Evolutionary conservation across 1,140 invertebrate species (phyloP).

Genomic region (Drosophila ambigua): DNA sequence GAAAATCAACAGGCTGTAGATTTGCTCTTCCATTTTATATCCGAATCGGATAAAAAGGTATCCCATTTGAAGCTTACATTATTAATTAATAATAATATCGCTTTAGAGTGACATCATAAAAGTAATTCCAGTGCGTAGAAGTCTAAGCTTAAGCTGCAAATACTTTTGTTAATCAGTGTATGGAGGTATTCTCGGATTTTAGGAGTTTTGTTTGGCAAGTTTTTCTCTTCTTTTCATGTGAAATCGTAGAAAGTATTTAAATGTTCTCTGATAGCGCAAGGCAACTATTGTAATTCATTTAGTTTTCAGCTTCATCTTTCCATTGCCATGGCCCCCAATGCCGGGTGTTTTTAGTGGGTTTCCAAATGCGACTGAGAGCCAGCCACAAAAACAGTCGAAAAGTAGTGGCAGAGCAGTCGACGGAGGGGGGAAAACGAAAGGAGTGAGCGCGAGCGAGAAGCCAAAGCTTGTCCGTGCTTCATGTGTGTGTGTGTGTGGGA

Average conservation of each 20-base stretch:
- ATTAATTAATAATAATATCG: too few species aligned
- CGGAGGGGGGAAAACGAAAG: conserved; percentile 5
- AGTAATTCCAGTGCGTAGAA: not conserved
- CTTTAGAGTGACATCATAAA: not conserved
- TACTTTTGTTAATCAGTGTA: too few species aligned
- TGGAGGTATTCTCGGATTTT: too few species aligned
- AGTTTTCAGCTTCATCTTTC: conserved; percentile 30
- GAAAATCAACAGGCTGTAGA: too few species aligned
- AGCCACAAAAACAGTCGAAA: conserved; percentile 49
- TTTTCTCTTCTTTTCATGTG: conserved; percentile 4
- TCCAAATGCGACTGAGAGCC: conserved; percentile 64
- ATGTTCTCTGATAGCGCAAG: not conserved
- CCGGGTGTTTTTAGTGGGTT: conserved; percentile 63
- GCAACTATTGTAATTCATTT: conserved; percentile 48
- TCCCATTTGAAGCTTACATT: too few species aligned
- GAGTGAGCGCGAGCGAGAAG: conserved; percentile 19
- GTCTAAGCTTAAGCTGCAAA: too few species aligned
- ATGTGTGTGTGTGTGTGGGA: not conserved
- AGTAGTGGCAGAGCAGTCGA: conserved; percentile 34
- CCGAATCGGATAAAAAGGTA: not conserved
- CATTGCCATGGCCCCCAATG: conserved; percentile 33
- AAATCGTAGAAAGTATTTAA: not conserved
- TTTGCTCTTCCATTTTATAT: too few species aligned
- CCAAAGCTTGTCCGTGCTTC: conserved; percentile 5
- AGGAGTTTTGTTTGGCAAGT: not conserved